phyloP scores from a whole-genome alignment of 1,140 invertebrate species.

The Drosophila lacteicornis region DNA sequence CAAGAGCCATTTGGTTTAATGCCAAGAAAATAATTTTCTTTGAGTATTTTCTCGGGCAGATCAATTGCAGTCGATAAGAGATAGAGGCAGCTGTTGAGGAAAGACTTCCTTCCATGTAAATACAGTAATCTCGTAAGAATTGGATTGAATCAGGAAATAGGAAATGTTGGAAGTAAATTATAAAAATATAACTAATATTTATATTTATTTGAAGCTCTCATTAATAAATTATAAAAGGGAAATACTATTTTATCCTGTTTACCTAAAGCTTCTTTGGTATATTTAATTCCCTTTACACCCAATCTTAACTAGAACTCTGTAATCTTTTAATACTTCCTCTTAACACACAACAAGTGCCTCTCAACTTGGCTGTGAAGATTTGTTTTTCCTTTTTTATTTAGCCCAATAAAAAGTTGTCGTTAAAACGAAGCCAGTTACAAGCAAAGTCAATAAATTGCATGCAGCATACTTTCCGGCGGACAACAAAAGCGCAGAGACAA shows the following conservation, averaged over 20 bases:
- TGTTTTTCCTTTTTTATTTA: conserved; percentile 1
- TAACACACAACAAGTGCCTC: conserved; percentile 12
- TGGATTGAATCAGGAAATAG: background rate
- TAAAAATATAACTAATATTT: background rate
- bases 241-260: background rate
- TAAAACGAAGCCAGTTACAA: conserved; percentile 41
- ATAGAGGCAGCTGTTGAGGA: background rate
- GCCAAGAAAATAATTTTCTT: conserved; percentile 46
- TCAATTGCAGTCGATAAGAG: conserved; percentile 35
- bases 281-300: background rate
- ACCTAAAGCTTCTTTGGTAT: too few species aligned
- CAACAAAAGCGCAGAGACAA: conserved; percentile 32
- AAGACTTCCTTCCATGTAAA: too few species aligned
- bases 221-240: background rate
- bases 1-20: conserved; percentile 19
- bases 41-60: conserved; percentile 10
- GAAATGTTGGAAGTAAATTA: background rate
- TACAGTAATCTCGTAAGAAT: background rate
- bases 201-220: background rate
- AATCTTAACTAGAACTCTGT: background rate
- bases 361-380: background rate
- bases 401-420: conserved; percentile 30
- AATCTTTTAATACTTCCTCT: background rate
- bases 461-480: conserved; percentile 69
- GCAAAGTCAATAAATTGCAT: conserved; percentile 64